Conservation (phyloP, 2,888 invertebrate species). For the Siphonodentalium dalli region DNA sequence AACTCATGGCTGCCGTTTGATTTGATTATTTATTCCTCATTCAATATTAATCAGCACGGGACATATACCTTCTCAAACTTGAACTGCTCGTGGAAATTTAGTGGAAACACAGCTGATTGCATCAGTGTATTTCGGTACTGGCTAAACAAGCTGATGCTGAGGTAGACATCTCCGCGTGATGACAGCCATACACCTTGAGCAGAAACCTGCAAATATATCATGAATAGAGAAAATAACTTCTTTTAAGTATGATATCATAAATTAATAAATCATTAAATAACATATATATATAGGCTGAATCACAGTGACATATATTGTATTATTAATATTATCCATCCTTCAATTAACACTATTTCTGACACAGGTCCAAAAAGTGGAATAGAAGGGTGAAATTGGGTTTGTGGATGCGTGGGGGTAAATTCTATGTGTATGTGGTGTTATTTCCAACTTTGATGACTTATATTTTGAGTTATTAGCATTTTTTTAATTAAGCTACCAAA, state of each 20-base stretch:
- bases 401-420: too few species aligned
- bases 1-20: too few species aligned
- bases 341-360: too few species aligned
- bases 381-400: too few species aligned
- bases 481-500: not conserved
- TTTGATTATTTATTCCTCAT: too few species aligned
- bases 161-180: constrained; percentile 78
- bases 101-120: constrained; percentile 76
- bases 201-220: constrained; percentile 69
- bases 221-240: not conserved
- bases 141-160: constrained; percentile 75
- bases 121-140: constrained; percentile 75
- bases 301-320: not conserved
- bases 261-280: too few species aligned
- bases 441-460: too few species aligned
- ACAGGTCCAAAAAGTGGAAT: too few species aligned
- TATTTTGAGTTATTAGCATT: not conserved
- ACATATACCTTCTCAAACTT: constrained; percentile 73
- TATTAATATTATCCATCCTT: too few species aligned
- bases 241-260: not conserved
- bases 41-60: not conserved
- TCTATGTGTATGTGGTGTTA: too few species aligned
- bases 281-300: not conserved
- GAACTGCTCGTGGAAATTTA: constrained; percentile 76
- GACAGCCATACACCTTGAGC: constrained; percentile 89